A percentile compares a stretch with the other conserved stretches of the same genome.
Evolutionary conservation across 2,888 invertebrate species (phyloP).

Genomic region (Melanotus villosus): DNA sequence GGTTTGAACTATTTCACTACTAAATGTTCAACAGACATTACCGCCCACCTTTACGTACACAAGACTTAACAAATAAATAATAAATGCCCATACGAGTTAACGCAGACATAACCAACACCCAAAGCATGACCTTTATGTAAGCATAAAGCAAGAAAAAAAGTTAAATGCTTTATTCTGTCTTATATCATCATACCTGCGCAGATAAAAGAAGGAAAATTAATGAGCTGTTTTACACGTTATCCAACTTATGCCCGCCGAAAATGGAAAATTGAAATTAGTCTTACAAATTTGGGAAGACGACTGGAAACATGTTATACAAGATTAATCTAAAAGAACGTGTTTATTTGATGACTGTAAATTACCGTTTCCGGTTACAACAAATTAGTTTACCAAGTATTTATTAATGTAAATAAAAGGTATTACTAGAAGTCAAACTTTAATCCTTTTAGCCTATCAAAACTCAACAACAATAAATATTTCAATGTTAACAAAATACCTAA

Average conservation of each 20-base stretch:
- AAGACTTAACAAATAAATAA: not conserved
- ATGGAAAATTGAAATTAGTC: slow-evolving; percentile 37
- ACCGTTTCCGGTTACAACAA: not conserved
- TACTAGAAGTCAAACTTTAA: no score
- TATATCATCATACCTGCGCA: not conserved
- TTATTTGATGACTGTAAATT: not conserved
- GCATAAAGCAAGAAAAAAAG: not conserved
- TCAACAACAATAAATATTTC: no score
- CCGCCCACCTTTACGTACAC: not conserved
- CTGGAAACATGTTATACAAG: slow-evolving; percentile 23
- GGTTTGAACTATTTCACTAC: no score
- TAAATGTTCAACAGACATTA: not conserved
- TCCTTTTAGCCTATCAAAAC: no score
- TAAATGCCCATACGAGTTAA: not conserved
- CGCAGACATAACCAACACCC: not conserved
- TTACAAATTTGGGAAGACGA: slow-evolving; percentile 45
- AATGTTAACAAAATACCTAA: no score
- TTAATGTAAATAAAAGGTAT: no score
- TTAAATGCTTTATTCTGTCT: not conserved
- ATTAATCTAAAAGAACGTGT: not conserved
- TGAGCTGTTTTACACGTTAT: slow-evolving; percentile 8
- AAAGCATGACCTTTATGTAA: not conserved
- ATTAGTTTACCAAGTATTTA: not conserved
- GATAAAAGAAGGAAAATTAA: slow-evolving; percentile 24
- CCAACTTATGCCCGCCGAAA: slow-evolving; percentile 23